These are phyloP conservation scores for Ditula angustiorana DNA, from an alignment of 2,888 invertebrate species.

Conservation along the genomic window DNA sequence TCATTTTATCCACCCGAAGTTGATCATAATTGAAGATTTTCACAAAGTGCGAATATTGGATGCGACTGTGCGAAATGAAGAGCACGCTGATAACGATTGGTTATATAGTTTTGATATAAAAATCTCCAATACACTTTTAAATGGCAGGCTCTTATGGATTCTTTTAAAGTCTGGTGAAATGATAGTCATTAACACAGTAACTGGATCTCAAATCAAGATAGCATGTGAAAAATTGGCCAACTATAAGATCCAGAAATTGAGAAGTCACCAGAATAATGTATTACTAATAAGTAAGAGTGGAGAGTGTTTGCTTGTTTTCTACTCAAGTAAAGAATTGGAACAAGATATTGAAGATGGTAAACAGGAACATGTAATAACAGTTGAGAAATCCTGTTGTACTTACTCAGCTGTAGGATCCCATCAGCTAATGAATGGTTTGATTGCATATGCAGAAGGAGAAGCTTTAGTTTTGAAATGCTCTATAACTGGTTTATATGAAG, in stretches of 20 bases:
- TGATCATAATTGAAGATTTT: conserved; percentile 60
- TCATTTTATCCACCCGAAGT: conserved; percentile 64
- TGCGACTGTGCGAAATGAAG: conserved; percentile 50
- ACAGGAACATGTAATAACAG: conserved; percentile 51
- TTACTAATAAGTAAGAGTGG: conserved; percentile 69
- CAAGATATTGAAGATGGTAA: conserved; percentile 52
- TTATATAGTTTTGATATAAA: conserved; percentile 54
- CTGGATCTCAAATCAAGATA: conserved; percentile 54
- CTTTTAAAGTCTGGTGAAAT: conserved; percentile 64
- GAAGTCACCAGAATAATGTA: conserved; percentile 50
- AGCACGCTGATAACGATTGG: conserved; percentile 43
- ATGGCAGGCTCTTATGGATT: conserved; percentile 66
- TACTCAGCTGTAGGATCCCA: conserved; percentile 32
- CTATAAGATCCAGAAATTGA: conserved; percentile 60
- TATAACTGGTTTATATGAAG: conserved; percentile 61
- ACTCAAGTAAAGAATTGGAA: conserved; percentile 52
- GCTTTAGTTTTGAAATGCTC: conserved; percentile 60
- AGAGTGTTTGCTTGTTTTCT: conserved; percentile 58
- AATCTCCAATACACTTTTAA: conserved; percentile 57
- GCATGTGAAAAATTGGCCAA: conserved; percentile 53
- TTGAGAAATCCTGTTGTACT: conserved; percentile 54
- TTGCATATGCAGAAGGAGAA: conserved; percentile 53
- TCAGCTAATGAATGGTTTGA: conserved; percentile 54
- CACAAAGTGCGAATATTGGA: conserved; percentile 52
- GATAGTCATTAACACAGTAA: conserved; percentile 56